Evolutionary conservation across 2,888 invertebrate genomes (phyloP).

Genomic region (Drosophila paucipuncta): DNA sequence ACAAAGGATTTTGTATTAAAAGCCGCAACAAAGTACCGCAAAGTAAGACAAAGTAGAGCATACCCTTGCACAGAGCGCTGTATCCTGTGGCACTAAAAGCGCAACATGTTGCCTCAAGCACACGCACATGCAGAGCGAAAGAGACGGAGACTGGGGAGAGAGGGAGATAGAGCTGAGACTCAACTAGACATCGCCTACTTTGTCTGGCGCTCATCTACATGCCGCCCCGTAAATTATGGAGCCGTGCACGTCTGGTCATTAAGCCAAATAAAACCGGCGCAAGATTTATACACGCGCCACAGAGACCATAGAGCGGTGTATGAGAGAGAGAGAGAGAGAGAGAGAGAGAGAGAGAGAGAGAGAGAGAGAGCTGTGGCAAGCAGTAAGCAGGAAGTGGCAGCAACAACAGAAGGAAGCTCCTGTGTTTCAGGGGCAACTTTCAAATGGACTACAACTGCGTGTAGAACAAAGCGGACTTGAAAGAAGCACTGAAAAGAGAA

Average conservation of each 20-base stretch:
- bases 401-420: constrained; percentile 42
- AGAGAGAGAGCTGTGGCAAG: constrained; percentile 1
- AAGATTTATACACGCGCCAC: constrained; percentile 81
- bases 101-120: constrained; percentile 77
- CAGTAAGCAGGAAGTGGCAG: constrained; percentile 8
- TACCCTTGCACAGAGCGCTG: constrained; percentile 7
- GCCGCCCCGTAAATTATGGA: constrained; percentile 81
- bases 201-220: constrained; percentile 75
- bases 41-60: constrained; percentile 77
- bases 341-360: neutral
- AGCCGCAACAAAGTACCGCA: constrained; percentile 77
- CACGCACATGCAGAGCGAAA: constrained; percentile 9
- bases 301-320: constrained; percentile 5
- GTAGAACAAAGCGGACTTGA: constrained; percentile 45
- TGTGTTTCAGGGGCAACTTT: constrained; percentile 55
- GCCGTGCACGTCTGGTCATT: constrained; percentile 84
- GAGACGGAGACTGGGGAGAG: neutral
- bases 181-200: constrained; percentile 68
- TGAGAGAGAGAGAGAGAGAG: too few species aligned
- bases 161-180: constrained; percentile 25
- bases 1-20: constrained; percentile 78
- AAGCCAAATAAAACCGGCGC: constrained; percentile 84
- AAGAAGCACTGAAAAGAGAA: neutral
- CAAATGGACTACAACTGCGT: constrained; percentile 66
- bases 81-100: constrained; percentile 61